Percentiles rank a stretch among this genome's conserved stretches.
These are phyloP conservation scores for Acronicta aceris DNA, from an alignment of 2,888 invertebrate genomes.

Conservation along the genomic window DNA sequence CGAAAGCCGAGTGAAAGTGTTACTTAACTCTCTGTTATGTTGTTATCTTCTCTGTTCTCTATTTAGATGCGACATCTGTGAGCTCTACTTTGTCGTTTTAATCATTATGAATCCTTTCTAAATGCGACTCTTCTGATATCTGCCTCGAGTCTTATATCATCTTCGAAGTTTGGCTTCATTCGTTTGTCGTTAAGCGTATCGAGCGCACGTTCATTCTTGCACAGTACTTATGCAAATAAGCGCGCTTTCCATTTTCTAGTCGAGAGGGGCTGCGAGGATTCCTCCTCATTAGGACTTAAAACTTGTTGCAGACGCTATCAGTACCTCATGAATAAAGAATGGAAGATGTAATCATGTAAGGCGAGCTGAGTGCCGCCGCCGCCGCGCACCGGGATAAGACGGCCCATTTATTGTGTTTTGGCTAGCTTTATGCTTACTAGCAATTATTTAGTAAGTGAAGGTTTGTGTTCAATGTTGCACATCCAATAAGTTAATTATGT, in stretches of 20 bases:
- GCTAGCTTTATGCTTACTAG: no score
- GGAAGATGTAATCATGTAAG: conserved; percentile 4
- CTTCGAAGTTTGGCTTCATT: conserved; percentile 28
- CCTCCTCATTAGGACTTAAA: conserved; percentile 35
- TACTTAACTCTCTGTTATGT: no score
- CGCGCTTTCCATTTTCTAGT: conserved; percentile 34
- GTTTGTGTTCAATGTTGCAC: no score
- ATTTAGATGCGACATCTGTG: background rate
- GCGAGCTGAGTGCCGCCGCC: background rate
- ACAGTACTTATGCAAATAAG: conserved; percentile 35
- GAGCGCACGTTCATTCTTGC: background rate
- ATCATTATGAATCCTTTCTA: background rate
- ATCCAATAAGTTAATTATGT: no score
- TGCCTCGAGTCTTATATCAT: background rate
- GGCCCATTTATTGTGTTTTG: background rate
- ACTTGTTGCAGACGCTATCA: conserved; percentile 17
- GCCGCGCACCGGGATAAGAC: background rate
- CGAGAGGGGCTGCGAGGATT: conserved; percentile 3
- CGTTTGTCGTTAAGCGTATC: conserved; percentile 18
- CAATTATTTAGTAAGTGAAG: no score
- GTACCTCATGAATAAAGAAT: conserved; percentile 28
- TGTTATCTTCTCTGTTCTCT: no score
- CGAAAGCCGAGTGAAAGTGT: no score
- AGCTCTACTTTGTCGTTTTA: background rate
- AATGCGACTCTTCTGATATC: background rate